A percentile compares a stretch with the other conserved stretches of the same genome.
Evolutionary conservation across 2,113 vertebrate genomes (phyloP).

Genomic region (Girardinichthys multiradiatus): DNA sequence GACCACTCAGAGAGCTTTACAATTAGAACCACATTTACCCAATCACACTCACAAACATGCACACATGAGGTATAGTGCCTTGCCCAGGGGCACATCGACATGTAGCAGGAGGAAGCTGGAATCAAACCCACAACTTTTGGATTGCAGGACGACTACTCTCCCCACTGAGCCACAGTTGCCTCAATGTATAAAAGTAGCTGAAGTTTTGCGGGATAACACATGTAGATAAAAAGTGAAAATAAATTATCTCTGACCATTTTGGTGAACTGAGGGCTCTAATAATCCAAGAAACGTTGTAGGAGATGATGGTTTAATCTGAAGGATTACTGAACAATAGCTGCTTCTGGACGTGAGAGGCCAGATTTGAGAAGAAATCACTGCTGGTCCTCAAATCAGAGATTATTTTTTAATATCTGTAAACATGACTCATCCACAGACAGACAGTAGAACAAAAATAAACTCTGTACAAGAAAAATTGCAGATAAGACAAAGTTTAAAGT

Average conservation of each 20-base stretch:
- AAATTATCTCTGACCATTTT: neutral
- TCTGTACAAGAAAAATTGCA: no score
- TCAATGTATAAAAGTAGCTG: neutral
- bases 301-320: constrained; percentile 27
- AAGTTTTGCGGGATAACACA: no score
- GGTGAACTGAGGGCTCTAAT: constrained; percentile 1
- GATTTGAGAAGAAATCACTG: constrained; percentile 20
- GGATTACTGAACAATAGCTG: constrained; percentile 53
- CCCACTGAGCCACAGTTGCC: no score
- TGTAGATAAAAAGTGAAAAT: no score
- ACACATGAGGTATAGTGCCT: no score
- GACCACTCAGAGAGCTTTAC: no score
- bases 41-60: no score
- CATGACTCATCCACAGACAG: constrained; percentile 7
- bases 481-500: neutral
- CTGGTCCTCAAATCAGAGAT: constrained; percentile 18
- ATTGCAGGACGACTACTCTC: no score
- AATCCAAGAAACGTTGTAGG: constrained; percentile 21
- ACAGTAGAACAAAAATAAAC: constrained; percentile 2
- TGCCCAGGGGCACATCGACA: no score
- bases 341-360: constrained; percentile 15
- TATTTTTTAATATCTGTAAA: constrained; percentile 41
- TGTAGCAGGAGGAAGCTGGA: no score
- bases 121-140: no score
- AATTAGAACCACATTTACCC: no score